Evolutionary conservation across 1,140 invertebrate species (phyloP), one percentile per base, ranked within the genome.

Genomic region (Drosophila serrata): DNA sequence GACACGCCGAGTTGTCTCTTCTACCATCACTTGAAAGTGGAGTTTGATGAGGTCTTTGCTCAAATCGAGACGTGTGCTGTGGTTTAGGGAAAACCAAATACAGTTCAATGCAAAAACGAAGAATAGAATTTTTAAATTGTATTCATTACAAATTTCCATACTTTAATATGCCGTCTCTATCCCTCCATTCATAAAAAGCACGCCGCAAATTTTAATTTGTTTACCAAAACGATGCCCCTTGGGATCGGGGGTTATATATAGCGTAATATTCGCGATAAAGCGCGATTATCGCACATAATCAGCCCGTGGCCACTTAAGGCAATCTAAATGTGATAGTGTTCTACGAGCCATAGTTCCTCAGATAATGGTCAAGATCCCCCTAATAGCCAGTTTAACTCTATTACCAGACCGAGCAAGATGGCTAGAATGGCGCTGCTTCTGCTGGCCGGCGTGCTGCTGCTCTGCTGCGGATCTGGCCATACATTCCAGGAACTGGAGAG

Each of bases 281-380:
- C 6, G 31, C 33, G 85, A 81, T 90, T 90, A 84, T 67, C 57
- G 40, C 15, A 37, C 57, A 57, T 84, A 70, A 88, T 88, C 80
- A 48, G 42, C 29, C 19, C 17, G 48, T 27, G 27, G 31, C 46
- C 58, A 69, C 73, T 90, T 56, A 58, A 46, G 62, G 48, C 73
- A 82, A 87, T 80, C 80, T 73, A 79, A 88, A 67, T 75, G 79
- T 64, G 69, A 84, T 90, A 84, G 53, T 70, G 49, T 60, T 77
- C 79, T 70, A 73, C 59, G 24, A 49, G 37, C 40, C 45, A 45
- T 49, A 48, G 39, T 48, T 48, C 5, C 48, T n/a, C 29, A 17
- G 79, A 78, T 78, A 70, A 48, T 49, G 46, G 27, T 33, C 40
- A 53, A 68, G 61, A 53, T 42, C 12, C 33, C 37, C 31, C 45